phyloP scores from a whole-genome alignment of 2,888 invertebrate genomes.

The Uloborus plumipes region DNA sequence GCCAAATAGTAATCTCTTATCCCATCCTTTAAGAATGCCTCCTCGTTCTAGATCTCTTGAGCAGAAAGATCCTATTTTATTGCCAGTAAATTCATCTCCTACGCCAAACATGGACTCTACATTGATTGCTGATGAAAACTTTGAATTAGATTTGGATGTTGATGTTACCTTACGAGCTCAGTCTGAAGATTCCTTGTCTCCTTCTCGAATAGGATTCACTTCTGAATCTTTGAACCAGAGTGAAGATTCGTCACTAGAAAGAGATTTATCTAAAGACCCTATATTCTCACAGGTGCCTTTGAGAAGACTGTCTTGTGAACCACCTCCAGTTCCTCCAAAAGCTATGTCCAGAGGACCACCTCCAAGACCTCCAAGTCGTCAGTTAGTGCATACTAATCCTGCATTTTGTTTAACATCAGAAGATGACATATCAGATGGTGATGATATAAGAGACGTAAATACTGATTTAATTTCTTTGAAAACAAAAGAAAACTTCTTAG shows the following conservation, averaged over 20 bases:
- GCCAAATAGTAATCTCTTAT: conserved; percentile 16
- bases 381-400: conserved; percentile 45
- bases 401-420: conserved; percentile 55
- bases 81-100: conserved; percentile 35
- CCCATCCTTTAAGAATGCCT: conserved; percentile 50
- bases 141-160: conserved; percentile 60
- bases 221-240: conserved; percentile 13
- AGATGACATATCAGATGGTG: conserved; percentile 50
- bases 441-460: conserved; percentile 36
- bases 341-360: conserved; percentile 71
- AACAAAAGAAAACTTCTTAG: conserved; percentile 32
- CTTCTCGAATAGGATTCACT: conserved; percentile 25
- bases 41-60: conserved; percentile 49
- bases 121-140: conserved; percentile 48
- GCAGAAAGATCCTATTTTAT: conserved; percentile 33
- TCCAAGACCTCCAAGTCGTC: conserved; percentile 63
- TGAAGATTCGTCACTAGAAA: conserved; percentile 37
- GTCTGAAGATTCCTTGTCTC: conserved; percentile 58
- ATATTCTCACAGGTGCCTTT: conserved; percentile 38
- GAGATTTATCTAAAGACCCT: conserved; percentile 43
- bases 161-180: conserved; percentile 57
- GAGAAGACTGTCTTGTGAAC: conserved; percentile 69
- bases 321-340: conserved; percentile 83
- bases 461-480: conserved; percentile 15
- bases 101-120: conserved; percentile 52